Evolutionary conservation across 2,113 vertebrate genomes (phyloP).

Genomic region (Pogona vitticeps): DNA sequence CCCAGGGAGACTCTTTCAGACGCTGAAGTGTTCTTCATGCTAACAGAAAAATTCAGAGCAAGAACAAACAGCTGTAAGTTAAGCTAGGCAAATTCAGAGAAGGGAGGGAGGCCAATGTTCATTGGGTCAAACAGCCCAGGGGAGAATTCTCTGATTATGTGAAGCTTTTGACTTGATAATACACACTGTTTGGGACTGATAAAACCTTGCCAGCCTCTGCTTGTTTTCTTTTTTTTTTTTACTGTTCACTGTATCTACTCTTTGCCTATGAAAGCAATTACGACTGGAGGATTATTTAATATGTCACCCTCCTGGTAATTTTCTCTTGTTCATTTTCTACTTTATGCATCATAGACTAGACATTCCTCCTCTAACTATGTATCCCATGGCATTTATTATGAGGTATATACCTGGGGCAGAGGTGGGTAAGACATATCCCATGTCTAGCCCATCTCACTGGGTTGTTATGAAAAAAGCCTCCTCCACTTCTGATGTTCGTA

Average conservation of each 20-base stretch:
- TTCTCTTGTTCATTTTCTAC: neutral
- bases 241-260: neutral
- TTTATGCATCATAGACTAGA: neutral
- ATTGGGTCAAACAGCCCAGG: neutral
- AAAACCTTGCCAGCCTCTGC: neutral
- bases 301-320: neutral
- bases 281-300: neutral
- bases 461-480: too few species aligned
- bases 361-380: neutral
- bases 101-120: neutral
- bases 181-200: slow-evolving; percentile 5
- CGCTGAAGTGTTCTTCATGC: slow-evolving; percentile 16
- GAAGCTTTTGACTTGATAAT: slow-evolving; percentile 1
- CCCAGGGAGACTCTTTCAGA: slow-evolving; percentile 8
- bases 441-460: too few species aligned
- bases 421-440: too few species aligned
- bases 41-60: slow-evolving; percentile 12
- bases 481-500: too few species aligned
- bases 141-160: neutral
- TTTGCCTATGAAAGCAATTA: neutral
- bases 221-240: neutral
- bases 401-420: neutral
- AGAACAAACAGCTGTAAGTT: slow-evolving; percentile 25
- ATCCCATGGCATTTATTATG: neutral
- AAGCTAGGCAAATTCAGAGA: neutral